Conservation (phyloP, 2,113 vertebrate species). For the Cinclus cinclus region DNA sequence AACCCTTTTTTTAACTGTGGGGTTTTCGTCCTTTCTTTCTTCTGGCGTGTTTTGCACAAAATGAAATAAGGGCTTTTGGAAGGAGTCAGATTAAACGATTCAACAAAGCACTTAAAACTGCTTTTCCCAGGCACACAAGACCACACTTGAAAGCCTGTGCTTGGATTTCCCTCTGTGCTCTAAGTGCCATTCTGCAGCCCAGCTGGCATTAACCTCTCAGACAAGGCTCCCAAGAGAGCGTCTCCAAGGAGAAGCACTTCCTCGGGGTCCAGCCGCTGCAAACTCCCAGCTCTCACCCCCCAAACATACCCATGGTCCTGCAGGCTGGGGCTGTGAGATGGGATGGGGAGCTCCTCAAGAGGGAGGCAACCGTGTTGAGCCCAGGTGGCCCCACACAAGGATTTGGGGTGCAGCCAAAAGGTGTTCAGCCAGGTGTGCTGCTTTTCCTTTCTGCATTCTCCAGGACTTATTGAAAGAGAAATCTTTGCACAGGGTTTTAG, state of each 20-base stretch:
- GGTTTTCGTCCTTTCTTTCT: not conserved
- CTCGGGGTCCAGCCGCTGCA: not conserved
- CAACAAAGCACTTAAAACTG: conserved; percentile 17
- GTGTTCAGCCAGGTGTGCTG: not conserved
- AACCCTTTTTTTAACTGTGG: not conserved
- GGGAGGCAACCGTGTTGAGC: rapidly evolving
- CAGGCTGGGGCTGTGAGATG: rapidly evolving
- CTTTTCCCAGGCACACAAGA: not conserved
- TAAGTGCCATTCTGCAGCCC: not conserved
- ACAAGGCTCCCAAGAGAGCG: not conserved
- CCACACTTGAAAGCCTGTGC: not conserved
- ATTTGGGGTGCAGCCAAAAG: not conserved
- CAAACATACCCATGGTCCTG: rapidly evolving
- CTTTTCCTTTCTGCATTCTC: not conserved
- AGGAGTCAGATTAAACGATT: not conserved
- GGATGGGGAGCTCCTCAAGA: not conserved
- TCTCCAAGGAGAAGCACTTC: not conserved
- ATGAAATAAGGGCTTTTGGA: conserved; percentile 24
- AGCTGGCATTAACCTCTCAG: not conserved
- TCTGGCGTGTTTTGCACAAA: not conserved
- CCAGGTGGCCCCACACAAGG: rapidly evolving
- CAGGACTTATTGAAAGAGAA: not conserved
- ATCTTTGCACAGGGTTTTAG: not conserved
- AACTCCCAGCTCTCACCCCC: not conserved
- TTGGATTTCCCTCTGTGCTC: not conserved